A percentile compares a stretch with the other conserved stretches of the same genome.
phyloP scores from a whole-genome alignment of 2,888 invertebrate genomes.

The Pyrgus malvae region DNA sequence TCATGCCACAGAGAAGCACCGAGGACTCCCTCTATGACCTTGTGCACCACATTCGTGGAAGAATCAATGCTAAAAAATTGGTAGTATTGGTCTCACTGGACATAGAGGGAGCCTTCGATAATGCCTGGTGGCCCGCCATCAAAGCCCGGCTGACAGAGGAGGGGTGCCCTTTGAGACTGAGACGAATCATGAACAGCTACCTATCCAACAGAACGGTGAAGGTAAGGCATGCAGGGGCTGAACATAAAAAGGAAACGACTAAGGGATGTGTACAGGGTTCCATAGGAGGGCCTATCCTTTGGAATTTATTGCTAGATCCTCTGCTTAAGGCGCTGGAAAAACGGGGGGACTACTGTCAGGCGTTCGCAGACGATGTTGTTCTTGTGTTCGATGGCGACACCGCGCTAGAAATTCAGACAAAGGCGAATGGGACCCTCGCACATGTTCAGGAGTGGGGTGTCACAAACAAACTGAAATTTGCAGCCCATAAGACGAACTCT shows the following conservation, averaged over 20 bases:
- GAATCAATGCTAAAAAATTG: too few relatives aligned
- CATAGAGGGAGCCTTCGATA: too few relatives aligned
- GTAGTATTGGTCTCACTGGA: too few relatives aligned
- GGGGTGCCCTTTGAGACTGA: slow-evolving; percentile 24
- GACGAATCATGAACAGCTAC: slow-evolving; percentile 18
- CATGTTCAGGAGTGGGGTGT: slow-evolving; percentile 3
- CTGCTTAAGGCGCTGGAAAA: slow-evolving; percentile 5
- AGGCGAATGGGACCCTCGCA: neutral
- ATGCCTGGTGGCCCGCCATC: slow-evolving; percentile 32
- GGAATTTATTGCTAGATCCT: slow-evolving; percentile 30
- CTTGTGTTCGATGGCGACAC: neutral
- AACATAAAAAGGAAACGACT: slow-evolving; percentile 29
- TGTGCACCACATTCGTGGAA: slow-evolving; percentile 1
- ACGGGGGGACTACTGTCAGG: neutral
- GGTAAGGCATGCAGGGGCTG: neutral
- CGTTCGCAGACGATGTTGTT: too few relatives aligned
- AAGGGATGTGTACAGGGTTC: too few relatives aligned
- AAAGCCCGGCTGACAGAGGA: slow-evolving; percentile 23
- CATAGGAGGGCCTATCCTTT: slow-evolving; percentile 29
- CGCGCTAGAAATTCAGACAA: neutral
- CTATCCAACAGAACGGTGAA: neutral
- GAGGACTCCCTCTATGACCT: too few relatives aligned
- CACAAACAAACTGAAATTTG: neutral
- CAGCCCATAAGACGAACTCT: neutral
- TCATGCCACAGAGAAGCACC: slow-evolving; percentile 28